Percentiles rank a stretch among this genome's conserved stretches.
Conservation (phyloP, 2,797 vertebrate species). For the Mus minutoides region DNA sequence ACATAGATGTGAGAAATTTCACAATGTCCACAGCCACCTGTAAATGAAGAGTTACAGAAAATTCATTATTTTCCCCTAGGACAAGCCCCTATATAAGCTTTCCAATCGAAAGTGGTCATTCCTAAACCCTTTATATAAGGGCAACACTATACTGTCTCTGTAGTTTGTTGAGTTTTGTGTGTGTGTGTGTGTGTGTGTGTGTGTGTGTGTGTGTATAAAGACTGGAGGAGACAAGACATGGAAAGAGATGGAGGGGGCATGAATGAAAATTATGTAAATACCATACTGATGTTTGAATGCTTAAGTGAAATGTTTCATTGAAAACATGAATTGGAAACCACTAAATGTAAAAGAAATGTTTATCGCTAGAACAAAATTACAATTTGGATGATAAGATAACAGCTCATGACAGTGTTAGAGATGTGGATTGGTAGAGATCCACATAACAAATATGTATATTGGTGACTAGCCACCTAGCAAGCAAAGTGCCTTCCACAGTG, state of each 20-base stretch:
- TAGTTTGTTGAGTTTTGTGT: not conserved
- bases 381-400: constrained; percentile 2
- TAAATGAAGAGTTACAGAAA: not conserved
- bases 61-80: not conserved
- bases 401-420: not conserved
- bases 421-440: not conserved
- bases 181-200: not conserved
- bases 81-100: not conserved
- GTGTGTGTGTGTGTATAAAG: not conserved
- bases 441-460: not conserved
- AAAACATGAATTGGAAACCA: not conserved
- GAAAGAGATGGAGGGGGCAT: not conserved
- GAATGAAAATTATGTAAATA: not conserved
- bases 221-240: not conserved
- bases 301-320: not conserved
- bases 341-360: not conserved
- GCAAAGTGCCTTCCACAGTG: not conserved
- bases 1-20: not conserved
- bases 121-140: not conserved
- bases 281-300: not conserved
- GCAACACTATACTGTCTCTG: not conserved
- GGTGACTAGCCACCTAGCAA: not conserved
- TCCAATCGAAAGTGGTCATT: not conserved
- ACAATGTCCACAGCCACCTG: too few species aligned
- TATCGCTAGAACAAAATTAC: not conserved